phyloP scores from a whole-genome alignment of 2,888 invertebrate genomes.

The Drosophila nr. medialis region DNA sequence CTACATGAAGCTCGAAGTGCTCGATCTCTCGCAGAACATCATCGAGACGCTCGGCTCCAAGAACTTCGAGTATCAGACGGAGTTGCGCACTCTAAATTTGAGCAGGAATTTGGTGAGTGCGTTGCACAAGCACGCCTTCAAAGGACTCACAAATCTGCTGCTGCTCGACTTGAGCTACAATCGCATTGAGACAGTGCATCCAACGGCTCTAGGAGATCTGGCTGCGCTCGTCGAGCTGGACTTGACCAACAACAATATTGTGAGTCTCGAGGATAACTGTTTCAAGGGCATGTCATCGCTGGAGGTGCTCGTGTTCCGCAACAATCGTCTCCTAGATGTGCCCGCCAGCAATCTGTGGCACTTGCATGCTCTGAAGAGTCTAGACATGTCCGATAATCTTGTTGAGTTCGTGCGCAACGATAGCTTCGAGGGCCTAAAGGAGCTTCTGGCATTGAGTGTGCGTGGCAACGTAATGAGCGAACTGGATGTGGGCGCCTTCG shows the following conservation, averaged over 20 bases:
- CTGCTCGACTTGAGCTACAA: conserved; percentile 91
- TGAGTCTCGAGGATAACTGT: conserved; percentile 89
- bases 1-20: conserved; percentile 91
- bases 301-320: conserved; percentile 90
- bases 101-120: conserved; percentile 90
- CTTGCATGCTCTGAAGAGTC: conserved; percentile 88
- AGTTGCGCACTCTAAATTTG: conserved; percentile 90
- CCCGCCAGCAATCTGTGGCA: conserved; percentile 89
- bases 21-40: conserved; percentile 93
- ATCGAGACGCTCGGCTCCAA: conserved; percentile 92
- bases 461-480: conserved; percentile 91
- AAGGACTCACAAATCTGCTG: conserved; percentile 89
- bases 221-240: conserved; percentile 90
- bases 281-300: conserved; percentile 90
- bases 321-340: conserved; percentile 92
- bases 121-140: conserved; percentile 91
- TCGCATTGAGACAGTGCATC: conserved; percentile 90
- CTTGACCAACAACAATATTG: conserved; percentile 91
- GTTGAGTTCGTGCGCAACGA: conserved; percentile 90
- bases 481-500: conserved; percentile 90
- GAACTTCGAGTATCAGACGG: conserved; percentile 92
- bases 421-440: conserved; percentile 90
- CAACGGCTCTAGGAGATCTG: conserved; percentile 91
- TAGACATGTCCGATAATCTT: conserved; percentile 92
- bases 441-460: conserved; percentile 89